phyloP scores from a whole-genome alignment of 2,113 vertebrate genomes.

The Gobio gobio region DNA sequence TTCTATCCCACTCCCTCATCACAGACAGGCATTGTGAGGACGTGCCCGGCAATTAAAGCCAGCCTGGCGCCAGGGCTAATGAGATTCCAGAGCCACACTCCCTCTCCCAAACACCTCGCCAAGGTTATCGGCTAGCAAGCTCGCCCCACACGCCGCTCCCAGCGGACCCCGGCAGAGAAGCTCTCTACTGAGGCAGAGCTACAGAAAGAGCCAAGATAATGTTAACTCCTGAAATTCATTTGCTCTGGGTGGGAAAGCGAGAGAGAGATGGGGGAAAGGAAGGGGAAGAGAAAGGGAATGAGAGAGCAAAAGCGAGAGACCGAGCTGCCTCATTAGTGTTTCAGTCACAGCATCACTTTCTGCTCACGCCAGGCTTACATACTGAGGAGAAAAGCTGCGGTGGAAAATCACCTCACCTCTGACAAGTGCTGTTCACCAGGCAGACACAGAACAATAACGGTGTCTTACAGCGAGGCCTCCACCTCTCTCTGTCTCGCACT shows the following conservation, averaged over 20 bases:
- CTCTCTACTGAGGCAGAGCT: conserved; percentile 22
- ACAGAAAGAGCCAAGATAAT: conserved; percentile 25
- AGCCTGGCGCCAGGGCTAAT: conserved; percentile 56
- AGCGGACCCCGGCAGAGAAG: conserved; percentile 17
- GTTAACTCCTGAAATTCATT: conserved; percentile 46
- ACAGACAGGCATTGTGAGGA: conserved; percentile 45
- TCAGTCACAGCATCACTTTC: conserved; percentile 55
- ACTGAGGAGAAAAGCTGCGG: conserved; percentile 43
- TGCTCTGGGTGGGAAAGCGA: conserved; percentile 33
- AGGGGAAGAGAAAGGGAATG: neutral
- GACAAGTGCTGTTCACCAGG: conserved; percentile 52
- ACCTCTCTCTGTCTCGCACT: conserved; percentile 1
- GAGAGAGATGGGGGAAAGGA: neutral
- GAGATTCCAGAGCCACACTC: conserved; percentile 54
- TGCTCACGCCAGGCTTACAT: conserved; percentile 52
- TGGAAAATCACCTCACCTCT: conserved; percentile 47
- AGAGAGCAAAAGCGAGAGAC: conserved; percentile 1
- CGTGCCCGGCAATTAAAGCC: conserved; percentile 55
- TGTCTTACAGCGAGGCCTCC: conserved; percentile 36
- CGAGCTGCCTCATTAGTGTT: conserved; percentile 55
- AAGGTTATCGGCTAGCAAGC: conserved; percentile 54
- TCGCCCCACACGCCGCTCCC: conserved; percentile 53
- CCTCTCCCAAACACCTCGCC: conserved; percentile 50
- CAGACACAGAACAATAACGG: conserved; percentile 39
- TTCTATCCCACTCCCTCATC: conserved; percentile 40